These are phyloP conservation scores for Drosophila micromelanica DNA, from an alignment of 1,140 invertebrate genomes.

Conservation along the genomic window DNA sequence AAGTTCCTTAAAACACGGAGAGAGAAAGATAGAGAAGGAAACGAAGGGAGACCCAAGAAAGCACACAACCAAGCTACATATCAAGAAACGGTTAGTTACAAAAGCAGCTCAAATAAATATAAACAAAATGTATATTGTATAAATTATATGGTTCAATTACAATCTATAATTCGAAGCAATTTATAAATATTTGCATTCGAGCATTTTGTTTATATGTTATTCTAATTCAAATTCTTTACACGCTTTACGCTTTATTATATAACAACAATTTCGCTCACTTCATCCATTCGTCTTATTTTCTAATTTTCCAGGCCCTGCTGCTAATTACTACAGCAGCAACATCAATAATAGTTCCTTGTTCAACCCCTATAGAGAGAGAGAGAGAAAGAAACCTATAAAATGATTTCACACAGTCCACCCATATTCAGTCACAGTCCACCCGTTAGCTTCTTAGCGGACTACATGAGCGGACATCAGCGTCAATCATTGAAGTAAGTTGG, in stretches of 20 bases:
- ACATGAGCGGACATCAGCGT: constrained; percentile 84
- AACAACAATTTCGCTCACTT: constrained; percentile 40
- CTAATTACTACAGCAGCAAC: constrained; percentile 42
- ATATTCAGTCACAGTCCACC: constrained; percentile 89
- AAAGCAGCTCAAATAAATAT: constrained; percentile 11
- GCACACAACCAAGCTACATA: constrained; percentile 25
- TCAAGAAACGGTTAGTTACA: constrained; percentile 60
- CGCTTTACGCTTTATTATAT: constrained; percentile 26
- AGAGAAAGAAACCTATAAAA: constrained; percentile 69
- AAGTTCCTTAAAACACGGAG: constrained; percentile 63
- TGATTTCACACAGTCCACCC: constrained; percentile 89
- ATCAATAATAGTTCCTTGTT: constrained; percentile 67
- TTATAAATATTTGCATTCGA: constrained; percentile 36
- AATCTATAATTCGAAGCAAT: constrained; percentile 33
- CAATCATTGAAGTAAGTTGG: constrained; percentile 76
- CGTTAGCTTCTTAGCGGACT: constrained; percentile 86
- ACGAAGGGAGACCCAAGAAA: constrained; percentile 8
- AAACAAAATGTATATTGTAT: constrained; percentile 34
- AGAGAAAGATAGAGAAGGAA: constrained; percentile 13
- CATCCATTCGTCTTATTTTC: constrained; percentile 49
- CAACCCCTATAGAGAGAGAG: constrained; percentile 51
- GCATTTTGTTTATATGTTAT: constrained; percentile 51
- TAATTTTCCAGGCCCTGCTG: constrained; percentile 57
- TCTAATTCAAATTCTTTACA: constrained; percentile 47
- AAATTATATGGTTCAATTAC: constrained; percentile 7